Conservation (phyloP, 2,888 invertebrate genomes). For the Machimus rusticus region DNA sequence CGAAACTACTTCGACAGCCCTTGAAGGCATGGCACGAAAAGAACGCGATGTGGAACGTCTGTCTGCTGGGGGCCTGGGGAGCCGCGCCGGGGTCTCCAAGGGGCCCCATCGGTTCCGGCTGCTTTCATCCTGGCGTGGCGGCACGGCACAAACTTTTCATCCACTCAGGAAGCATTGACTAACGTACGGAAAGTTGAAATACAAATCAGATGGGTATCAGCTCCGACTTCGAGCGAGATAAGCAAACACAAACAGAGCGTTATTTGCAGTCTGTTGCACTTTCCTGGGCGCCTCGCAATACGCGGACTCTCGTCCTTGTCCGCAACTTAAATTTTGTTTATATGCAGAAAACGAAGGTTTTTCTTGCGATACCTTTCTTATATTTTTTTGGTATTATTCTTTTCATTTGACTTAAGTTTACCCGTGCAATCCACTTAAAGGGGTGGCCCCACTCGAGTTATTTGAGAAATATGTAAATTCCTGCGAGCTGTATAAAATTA, state of each 20-base stretch:
- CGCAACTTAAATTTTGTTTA: not conserved
- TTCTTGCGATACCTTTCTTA: not conserved
- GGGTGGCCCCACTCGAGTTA: not conserved
- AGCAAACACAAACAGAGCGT: conserved; percentile 16
- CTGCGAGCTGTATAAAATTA: not conserved
- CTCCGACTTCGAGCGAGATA: not conserved
- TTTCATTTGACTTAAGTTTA: not conserved
- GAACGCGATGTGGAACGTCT: not conserved
- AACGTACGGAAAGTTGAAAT: conserved; percentile 1
- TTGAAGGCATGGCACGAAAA: not conserved
- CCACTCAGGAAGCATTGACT: not conserved
- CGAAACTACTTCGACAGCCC: not conserved
- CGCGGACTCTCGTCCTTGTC: not conserved
- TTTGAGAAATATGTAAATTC: conserved; percentile 6
- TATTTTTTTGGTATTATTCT: not conserved
- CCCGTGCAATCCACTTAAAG: not conserved
- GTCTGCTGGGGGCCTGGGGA: not conserved
- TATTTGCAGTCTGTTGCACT: conserved; percentile 18
- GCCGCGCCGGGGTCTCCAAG: not conserved
- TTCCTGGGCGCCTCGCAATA: not conserved
- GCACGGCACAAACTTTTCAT: not conserved
- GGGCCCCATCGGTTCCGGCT: not conserved
- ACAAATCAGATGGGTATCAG: conserved; percentile 14
- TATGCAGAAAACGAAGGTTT: conserved; percentile 13
- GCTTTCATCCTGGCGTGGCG: not conserved